phyloP scores from a whole-genome alignment of 1,140 invertebrate genomes.

The Drosophila sucinea region DNA sequence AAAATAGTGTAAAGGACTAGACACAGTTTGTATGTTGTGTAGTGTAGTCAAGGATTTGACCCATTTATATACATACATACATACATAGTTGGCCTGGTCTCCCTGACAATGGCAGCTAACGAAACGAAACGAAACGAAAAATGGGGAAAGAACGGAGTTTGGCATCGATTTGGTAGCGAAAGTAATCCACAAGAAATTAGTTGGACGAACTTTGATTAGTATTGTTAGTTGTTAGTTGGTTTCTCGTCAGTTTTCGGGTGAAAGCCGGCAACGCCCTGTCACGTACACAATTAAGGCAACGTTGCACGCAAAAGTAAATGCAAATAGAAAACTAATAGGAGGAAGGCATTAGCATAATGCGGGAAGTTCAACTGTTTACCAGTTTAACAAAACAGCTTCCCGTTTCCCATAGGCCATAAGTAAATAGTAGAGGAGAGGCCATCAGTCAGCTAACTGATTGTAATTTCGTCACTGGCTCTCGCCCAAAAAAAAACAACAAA shows the following conservation, averaged over 20 bases:
- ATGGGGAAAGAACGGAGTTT: neutral
- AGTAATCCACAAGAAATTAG: conserved; percentile 15
- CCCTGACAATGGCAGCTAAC: neutral
- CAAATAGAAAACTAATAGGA: conserved; percentile 53
- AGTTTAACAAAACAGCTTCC: conserved; percentile 26
- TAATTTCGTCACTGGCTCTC: conserved; percentile 40
- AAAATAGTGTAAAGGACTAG: too few species aligned
- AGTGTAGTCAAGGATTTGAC: too few species aligned
- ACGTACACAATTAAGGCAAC: conserved; percentile 58
- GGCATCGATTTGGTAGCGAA: neutral
- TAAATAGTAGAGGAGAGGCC: neutral
- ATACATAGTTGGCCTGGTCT: neutral
- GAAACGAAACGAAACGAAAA: neutral
- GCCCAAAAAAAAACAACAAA: too few species aligned
- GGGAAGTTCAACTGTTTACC: neutral
- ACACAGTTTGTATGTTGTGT: too few species aligned
- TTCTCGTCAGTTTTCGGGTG: conserved; percentile 25
- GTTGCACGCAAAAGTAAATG: conserved; percentile 46
- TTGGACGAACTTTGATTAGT: conserved; percentile 34
- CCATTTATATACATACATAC: too few species aligned
- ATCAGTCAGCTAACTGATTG: neutral
- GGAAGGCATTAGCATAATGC: conserved; percentile 20
- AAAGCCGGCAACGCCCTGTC: conserved; percentile 35
- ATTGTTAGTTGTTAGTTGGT: neutral
- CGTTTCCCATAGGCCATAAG: conserved; percentile 26